Base-by-base conservation (phyloP, 2,797 vertebrate species). In the Spondyliosoma cantharus region DNA sequence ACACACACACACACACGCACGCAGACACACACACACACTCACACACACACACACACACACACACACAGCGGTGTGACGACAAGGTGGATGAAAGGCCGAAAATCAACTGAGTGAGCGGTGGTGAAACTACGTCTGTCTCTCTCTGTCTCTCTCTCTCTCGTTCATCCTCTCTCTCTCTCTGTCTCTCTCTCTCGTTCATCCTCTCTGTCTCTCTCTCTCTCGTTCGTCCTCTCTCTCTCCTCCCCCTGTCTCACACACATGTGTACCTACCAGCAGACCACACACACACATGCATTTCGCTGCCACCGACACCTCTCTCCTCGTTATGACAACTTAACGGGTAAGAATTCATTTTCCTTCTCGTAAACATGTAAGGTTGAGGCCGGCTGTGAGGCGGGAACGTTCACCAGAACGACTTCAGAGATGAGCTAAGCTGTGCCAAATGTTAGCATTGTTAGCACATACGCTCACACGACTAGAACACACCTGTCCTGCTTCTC, bases 311-410 rank as follows among this genome's bases (percentile, higher is more conserved):
- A 83, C 71, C 32, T 80, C 76, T 85, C 66, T 66, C 77, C 62
- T 48, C 63, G 78, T 82, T 58, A 89, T 91, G 89, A 78, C 87
- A 89, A 67, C 83, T 58, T 52, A 71, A 74, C 83, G 81, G 92
- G 92, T 93, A 90, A 76, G 86, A 80, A 29, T 1, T 9, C 29
- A 17, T 2, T 65, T 67, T 70, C 24, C 16, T 70, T 52, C 7
- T 37, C 2, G 0, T 53, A 45, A 32, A 2, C 7, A n/a, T 63
- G 59, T 2, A 0, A 3, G 3, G 1, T 48, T 66, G 15, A 6
- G 64, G 3, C 9, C 19, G 14, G 14, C 25, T 2, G 16, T 7
- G 1, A 14, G n/a, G 37, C 53, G 11, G 43, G 17, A 2, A 0
- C 43, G 29, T 77, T 29, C 59, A 9, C 32, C 19, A 48, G 3